Conservation (phyloP, 2,113 vertebrate species). For the Aix galericulata region DNA sequence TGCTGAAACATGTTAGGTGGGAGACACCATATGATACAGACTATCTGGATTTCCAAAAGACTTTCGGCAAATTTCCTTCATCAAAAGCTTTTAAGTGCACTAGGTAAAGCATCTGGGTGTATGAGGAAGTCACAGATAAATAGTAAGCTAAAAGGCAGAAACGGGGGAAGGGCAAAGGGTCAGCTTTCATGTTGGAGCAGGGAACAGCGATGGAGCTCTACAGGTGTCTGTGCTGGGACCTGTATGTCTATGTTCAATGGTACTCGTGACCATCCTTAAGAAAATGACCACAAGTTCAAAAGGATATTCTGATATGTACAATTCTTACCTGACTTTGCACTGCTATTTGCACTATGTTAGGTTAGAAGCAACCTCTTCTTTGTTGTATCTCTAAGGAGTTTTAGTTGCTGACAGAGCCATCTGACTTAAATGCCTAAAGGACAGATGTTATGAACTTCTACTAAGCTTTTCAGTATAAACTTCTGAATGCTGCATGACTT, state of each 20-base stretch:
- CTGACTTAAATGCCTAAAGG: background rate
- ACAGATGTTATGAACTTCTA: background rate
- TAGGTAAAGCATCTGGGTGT: background rate
- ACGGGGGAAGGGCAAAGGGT: fast-evolving
- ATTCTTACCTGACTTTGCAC: background rate
- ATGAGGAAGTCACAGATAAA: background rate
- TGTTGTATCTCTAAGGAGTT: background rate
- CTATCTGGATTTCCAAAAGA: background rate
- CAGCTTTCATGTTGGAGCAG: background rate
- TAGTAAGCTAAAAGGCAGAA: background rate
- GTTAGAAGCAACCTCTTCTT: background rate
- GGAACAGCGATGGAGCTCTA: background rate
- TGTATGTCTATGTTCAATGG: background rate
- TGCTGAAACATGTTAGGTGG: background rate
- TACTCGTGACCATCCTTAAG: background rate
- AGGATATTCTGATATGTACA: background rate
- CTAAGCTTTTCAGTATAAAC: background rate
- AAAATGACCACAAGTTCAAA: background rate
- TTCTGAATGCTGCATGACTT: background rate
- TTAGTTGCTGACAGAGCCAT: background rate
- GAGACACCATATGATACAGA: background rate
- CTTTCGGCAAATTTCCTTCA: slow-evolving; percentile 13
- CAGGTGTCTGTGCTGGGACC: background rate
- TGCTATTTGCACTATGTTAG: background rate
- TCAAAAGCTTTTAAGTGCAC: background rate